Evolutionary conservation across 2,797 vertebrate genomes (phyloP).

Genomic region (Pelochelys cantorii): DNA sequence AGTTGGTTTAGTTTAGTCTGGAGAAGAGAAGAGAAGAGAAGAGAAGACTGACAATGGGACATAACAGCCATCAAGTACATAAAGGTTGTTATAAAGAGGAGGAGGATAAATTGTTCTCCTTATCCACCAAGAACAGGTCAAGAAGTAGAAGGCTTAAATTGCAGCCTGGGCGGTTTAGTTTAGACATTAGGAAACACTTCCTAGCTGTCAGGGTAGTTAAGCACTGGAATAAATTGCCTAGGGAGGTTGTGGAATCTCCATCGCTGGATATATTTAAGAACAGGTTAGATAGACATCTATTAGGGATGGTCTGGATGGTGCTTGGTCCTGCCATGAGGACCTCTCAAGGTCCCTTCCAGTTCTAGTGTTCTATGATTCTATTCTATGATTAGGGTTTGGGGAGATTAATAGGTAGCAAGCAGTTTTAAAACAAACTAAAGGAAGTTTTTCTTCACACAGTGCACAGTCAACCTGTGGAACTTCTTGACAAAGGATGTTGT

Average conservation of each 20-base stretch:
- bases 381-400: too few species aligned
- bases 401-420: too few species aligned
- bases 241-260: neutral
- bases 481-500: too few species aligned
- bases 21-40: neutral
- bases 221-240: neutral
- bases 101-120: neutral
- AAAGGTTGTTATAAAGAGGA: neutral
- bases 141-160: neutral
- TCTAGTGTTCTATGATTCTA: too few species aligned
- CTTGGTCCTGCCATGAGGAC: neutral
- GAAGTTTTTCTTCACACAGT: too few species aligned
- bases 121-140: neutral
- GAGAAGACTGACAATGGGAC: neutral
- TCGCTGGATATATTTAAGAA: neutral
- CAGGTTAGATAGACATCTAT: too few species aligned
- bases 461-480: too few species aligned
- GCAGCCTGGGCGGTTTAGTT: neutral
- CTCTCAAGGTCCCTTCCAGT: neutral
- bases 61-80: neutral
- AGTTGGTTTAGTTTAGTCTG: neutral
- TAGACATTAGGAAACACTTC: neutral
- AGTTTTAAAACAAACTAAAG: too few species aligned
- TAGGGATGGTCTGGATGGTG: too few species aligned
- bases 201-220: neutral